Evolutionary conservation across 2,888 invertebrate species (phyloP), one percentile per base, ranked within the genome.

Genomic region (Oithona nana): DNA sequence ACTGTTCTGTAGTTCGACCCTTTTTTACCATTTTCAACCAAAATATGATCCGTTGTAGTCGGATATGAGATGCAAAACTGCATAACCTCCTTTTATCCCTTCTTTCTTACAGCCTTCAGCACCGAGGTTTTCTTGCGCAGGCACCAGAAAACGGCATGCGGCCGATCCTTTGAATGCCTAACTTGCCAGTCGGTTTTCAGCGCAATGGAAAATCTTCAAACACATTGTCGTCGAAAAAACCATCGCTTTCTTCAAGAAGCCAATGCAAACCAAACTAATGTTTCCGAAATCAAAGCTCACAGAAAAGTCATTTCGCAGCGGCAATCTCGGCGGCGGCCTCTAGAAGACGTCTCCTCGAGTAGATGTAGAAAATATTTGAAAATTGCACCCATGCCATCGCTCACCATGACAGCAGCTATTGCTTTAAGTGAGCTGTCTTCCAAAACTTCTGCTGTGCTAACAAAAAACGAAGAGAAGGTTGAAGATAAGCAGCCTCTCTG

Each of bases 221-320:
- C 59, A 1, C 59, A 59, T 50, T 59, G 50, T 26, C 39, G 59
- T 28, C 39, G 59, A 16, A 59, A 59, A 50, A 20, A 16, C 6
- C 39, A 39, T 39, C 16, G 39, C 39, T 39, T 39, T 11, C 39
- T 16, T 11, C 6, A 39, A 39, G 39, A 39, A 16, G 6, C 16
- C 39, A 39, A 16, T 39, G 6, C 39, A 39, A n/a, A n/a, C n/a
- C n/a, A n/a, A n/a, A n/a, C n/a, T n/a, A n/a, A n/a, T n/a, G n/a
- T n/a, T n/a, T n/a, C n/a, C n/a, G n/a, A n/a, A n/a, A n/a, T n/a
- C n/a, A n/a, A n/a, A n/a, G n/a, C n/a, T n/a, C n/a, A n/a, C n/a
- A n/a, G n/a, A n/a, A n/a, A n/a, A n/a, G n/a, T n/a, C n/a, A n/a
- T n/a, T n/a, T n/a, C n/a, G n/a, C n/a, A n/a, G n/a, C n/a, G n/a